Percentiles rank a stretch among this genome's conserved stretches.
Conservation (phyloP, 2,797 vertebrate genomes). For the Ibycter americanus region DNA sequence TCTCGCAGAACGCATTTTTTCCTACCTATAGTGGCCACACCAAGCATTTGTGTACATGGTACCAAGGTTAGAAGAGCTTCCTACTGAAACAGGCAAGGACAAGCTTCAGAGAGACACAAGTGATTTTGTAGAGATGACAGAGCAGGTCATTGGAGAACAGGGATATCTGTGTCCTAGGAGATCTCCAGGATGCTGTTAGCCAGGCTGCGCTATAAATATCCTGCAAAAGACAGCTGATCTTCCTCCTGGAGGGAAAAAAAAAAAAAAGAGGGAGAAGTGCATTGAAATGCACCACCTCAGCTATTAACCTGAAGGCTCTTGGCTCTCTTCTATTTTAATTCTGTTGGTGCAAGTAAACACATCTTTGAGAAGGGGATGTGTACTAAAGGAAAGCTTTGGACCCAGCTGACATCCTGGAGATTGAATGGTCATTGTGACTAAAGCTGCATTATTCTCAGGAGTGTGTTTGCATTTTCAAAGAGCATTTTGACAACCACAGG, state of each 20-base stretch:
- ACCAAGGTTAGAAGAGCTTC: neutral
- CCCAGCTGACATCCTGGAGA: neutral
- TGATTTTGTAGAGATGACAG: neutral
- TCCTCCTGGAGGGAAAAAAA: neutral
- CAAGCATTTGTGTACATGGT: neutral
- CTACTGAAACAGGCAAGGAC: neutral
- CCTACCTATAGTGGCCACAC: neutral
- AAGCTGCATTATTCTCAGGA: neutral
- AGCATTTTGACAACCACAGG: neutral
- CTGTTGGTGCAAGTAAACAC: neutral
- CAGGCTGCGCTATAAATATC: neutral
- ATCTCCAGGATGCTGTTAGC: neutral
- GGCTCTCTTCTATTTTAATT: neutral
- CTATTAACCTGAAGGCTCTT: neutral
- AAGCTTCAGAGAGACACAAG: neutral
- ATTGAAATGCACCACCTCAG: neutral
- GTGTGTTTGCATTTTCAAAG: neutral
- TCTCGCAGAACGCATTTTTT: neutral
- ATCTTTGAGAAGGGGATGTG: neutral
- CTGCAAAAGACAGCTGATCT: neutral
- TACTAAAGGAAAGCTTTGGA: neutral
- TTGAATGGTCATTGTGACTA: neutral
- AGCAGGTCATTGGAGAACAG: neutral
- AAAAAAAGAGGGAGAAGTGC: neutral
- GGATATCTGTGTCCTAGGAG: neutral